Conservation (phyloP, 2,797 vertebrate species). For the Chaetodon trifasciatus region DNA sequence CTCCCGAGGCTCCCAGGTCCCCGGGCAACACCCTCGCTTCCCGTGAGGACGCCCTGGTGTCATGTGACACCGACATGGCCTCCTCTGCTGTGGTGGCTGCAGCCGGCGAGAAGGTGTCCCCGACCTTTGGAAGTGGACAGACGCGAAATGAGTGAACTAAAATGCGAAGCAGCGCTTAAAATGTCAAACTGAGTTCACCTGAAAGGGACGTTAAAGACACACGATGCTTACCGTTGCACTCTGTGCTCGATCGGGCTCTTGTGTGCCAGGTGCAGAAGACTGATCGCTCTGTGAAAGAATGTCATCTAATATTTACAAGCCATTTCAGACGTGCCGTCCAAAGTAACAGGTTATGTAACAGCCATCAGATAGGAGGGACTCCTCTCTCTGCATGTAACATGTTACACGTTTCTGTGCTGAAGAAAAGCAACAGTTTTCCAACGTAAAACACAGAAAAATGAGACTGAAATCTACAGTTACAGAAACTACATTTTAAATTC, state of each 20-base stretch:
- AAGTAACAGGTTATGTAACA: constrained; percentile 61
- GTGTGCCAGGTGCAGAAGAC: constrained; percentile 59
- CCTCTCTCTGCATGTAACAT: constrained; percentile 12
- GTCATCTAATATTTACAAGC: constrained; percentile 74
- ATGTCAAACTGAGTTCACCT: neutral
- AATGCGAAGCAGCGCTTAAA: neutral
- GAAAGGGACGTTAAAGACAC: neutral
- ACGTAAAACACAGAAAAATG: neutral
- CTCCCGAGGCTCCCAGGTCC: constrained; percentile 77
- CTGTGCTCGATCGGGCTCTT: constrained; percentile 70
- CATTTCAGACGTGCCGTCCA: constrained; percentile 45
- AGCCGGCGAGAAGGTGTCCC: constrained; percentile 87
- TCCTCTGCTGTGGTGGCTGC: constrained; percentile 94
- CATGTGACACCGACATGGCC: constrained; percentile 87
- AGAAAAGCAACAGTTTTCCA: neutral
- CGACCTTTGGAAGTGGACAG: constrained; percentile 75
- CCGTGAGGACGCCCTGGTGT: constrained; percentile 61
- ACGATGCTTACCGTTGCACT: constrained; percentile 67
- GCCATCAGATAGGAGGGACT: constrained; percentile 44
- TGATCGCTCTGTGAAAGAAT: constrained; percentile 76
- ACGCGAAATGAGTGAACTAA: neutral
- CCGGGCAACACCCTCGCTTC: constrained; percentile 78
- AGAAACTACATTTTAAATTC: neutral
- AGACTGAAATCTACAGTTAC: neutral
- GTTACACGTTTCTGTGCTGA: constrained; percentile 56